phyloP scores from a whole-genome alignment of 2,888 invertebrate genomes.

The Drosophila nr. medialis region DNA sequence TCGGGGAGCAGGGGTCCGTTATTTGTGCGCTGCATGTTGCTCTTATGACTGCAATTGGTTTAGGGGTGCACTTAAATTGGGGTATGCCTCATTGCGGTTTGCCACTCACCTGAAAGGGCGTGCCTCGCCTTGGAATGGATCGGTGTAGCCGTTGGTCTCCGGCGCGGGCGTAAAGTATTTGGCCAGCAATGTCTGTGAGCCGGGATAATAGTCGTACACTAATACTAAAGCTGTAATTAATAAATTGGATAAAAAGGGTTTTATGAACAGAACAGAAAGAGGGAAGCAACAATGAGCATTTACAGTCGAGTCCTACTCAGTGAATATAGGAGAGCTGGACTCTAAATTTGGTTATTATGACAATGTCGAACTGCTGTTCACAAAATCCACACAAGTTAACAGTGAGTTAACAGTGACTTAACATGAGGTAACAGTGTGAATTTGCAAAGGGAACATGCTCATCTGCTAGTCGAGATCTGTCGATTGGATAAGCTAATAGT shows the following conservation, averaged over 20 bases:
- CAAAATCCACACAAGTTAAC: background rate
- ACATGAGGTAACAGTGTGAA: background rate
- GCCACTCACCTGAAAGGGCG: constrained; percentile 84
- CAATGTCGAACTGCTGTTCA: background rate
- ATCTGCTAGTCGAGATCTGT: background rate
- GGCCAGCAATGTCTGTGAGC: constrained; percentile 93
- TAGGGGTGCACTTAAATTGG: background rate
- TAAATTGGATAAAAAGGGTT: background rate
- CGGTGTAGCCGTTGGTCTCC: constrained; percentile 88
- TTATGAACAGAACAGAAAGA: background rate
- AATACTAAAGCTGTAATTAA: constrained; percentile 92
- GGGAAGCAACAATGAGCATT: background rate
- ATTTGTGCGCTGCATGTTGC: constrained; percentile 85
- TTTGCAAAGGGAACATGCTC: background rate
- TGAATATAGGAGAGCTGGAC: background rate
- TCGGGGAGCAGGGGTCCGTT: constrained; percentile 93
- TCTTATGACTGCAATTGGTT: constrained; percentile 82
- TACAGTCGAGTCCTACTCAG: background rate
- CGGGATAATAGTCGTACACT: constrained; percentile 98
- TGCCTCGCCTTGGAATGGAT: constrained; percentile 94
- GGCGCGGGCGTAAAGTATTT: constrained; percentile 91
- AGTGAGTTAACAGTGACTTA: background rate
- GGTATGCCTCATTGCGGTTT: background rate
- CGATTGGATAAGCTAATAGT: background rate
- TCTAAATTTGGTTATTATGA: too few species aligned